These are phyloP conservation scores for Agelas oroides DNA, from an alignment of 37 sponge, comb jelly and placozoan genomes.

Conservation along the genomic window DNA sequence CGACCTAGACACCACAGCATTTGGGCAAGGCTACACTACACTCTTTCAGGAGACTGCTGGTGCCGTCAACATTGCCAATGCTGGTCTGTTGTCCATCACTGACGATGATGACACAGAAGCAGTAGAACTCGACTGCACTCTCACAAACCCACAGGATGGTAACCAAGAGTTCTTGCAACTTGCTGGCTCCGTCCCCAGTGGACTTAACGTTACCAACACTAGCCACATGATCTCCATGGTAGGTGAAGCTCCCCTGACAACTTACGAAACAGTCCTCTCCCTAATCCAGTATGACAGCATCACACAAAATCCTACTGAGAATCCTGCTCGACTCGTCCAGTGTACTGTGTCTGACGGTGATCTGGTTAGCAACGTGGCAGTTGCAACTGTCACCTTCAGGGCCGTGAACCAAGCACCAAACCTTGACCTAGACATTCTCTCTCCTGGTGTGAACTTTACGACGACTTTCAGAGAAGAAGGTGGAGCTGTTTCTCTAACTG, in stretches of 20 bases:
- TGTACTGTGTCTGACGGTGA: slow-evolving; percentile 61
- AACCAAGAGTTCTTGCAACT: slow-evolving; percentile 2
- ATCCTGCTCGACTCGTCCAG: slow-evolving; percentile 9
- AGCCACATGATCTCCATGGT: slow-evolving; percentile 15
- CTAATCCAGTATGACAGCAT: slow-evolving; percentile 51
- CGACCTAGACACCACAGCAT: slow-evolving; percentile 39
- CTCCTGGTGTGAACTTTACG: slow-evolving; percentile 5
- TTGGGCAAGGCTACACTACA: slow-evolving; percentile 1
- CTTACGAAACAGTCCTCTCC: slow-evolving; percentile 31
- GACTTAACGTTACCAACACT: slow-evolving; percentile 10
- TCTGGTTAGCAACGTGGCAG: slow-evolving; percentile 16
- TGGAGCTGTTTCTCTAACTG: slow-evolving; percentile 26
- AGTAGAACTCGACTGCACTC: slow-evolving; percentile 20
- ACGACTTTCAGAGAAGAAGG: slow-evolving; percentile 51
- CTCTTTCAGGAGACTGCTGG: slow-evolving; percentile 46
- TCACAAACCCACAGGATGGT: slow-evolving; percentile 52
- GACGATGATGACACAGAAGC: slow-evolving; percentile 61
- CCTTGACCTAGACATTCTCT: slow-evolving; percentile 41
- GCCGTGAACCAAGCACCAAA: slow-evolving; percentile 20
- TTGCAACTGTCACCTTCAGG: slow-evolving; percentile 13
- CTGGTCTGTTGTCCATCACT: slow-evolving; percentile 15
- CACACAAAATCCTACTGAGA: slow-evolving; percentile 29
- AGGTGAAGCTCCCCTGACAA: slow-evolving; percentile 21
- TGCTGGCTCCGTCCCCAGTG: slow-evolving; percentile 18
- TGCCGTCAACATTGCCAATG: slow-evolving; percentile 39